These are phyloP conservation scores for Lutraria lutraria DNA, from an alignment of 2,888 invertebrate species.

Conservation along the genomic window DNA sequence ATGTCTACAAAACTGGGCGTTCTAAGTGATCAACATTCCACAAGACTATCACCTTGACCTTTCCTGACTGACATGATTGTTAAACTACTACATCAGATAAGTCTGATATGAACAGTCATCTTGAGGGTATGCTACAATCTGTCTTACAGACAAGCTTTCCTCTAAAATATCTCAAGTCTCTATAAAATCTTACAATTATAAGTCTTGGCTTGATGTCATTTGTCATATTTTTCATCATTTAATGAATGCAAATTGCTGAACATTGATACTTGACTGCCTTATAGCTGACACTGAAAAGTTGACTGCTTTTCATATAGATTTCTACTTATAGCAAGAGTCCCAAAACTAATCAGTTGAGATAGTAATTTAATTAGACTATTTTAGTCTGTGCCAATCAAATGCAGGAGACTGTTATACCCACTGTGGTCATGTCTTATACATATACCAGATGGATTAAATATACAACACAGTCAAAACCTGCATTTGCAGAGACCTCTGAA, in stretches of 20 bases:
- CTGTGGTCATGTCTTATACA: too few species aligned
- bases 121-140: not conserved
- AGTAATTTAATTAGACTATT: too few species aligned
- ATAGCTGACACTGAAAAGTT: not conserved
- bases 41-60: too few species aligned
- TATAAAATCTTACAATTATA: not conserved
- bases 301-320: not conserved
- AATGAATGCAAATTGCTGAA: not conserved
- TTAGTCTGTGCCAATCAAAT: too few species aligned
- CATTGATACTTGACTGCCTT: not conserved
- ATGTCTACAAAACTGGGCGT: too few species aligned
- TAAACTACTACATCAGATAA: not conserved
- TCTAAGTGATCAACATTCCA: not conserved
- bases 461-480: too few species aligned
- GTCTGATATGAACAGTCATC: not conserved
- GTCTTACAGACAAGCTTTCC: constrained; percentile 1
- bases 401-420: too few species aligned
- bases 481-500: too few species aligned
- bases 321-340: too few species aligned
- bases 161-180: not conserved
- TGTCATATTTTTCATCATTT: not conserved
- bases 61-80: not conserved
- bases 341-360: too few species aligned
- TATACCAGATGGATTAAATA: too few species aligned
- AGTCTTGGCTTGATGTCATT: not conserved